A percentile compares a stretch with the other conserved stretches of the same genome.
Conservation (phyloP, 2,797 vertebrate species). For the Synaphobranchus kaupii region DNA sequence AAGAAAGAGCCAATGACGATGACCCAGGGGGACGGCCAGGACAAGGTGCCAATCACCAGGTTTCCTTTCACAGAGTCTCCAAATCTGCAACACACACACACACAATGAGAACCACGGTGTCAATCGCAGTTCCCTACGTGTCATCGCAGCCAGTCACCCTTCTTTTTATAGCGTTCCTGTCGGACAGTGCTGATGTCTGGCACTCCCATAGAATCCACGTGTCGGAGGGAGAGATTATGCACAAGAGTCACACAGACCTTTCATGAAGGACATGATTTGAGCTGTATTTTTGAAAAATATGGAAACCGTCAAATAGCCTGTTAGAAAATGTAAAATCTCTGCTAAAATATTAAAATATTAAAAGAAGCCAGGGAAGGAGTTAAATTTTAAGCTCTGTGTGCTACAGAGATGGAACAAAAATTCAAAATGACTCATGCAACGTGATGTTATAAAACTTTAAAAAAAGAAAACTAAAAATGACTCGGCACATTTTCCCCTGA, state of each 20-base stretch:
- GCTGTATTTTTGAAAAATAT: background rate
- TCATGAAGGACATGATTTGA: background rate
- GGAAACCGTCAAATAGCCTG: background rate
- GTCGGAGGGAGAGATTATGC: background rate
- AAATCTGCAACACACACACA: slow-evolving; percentile 68
- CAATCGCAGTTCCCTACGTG: background rate
- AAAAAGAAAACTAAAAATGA: background rate
- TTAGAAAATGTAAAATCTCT: background rate
- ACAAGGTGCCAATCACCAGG: slow-evolving; percentile 89
- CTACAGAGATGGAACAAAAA: background rate
- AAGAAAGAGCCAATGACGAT: slow-evolving; percentile 98
- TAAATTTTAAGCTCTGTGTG: background rate
- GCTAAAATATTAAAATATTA: background rate
- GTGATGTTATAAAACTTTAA: background rate
- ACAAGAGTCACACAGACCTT: background rate
- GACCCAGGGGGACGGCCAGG: slow-evolving; percentile 97
- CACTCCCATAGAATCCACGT: background rate
- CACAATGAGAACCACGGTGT: background rate
- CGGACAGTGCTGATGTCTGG: background rate
- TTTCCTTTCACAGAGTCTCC: slow-evolving; percentile 92
- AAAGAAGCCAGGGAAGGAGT: background rate
- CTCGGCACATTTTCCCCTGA: background rate
- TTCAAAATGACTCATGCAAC: background rate
- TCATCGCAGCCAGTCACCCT: background rate
- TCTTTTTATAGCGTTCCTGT: background rate